These are phyloP conservation scores for Schizothorax lantsangensis DNA, from an alignment of 2,797 vertebrate species.

Conservation along the genomic window DNA sequence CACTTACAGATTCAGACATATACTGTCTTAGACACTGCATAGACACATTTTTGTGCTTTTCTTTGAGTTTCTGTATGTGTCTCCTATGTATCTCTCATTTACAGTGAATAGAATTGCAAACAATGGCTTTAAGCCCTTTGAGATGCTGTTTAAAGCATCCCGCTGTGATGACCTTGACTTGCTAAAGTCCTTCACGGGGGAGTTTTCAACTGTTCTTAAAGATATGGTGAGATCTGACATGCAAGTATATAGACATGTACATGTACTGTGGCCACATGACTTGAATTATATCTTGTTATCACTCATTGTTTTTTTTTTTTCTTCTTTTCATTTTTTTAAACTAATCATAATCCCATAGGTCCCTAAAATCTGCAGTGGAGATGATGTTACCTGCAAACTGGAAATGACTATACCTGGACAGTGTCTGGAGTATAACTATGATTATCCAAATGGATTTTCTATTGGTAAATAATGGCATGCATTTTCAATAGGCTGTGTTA, in stretches of 20 bases:
- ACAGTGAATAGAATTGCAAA: slow-evolving; percentile 95
- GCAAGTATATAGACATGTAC: not conserved
- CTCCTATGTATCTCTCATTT: slow-evolving; percentile 14
- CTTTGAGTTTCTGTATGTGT: slow-evolving; percentile 2
- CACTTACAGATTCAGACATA: not conserved
- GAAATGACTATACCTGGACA: slow-evolving; percentile 90
- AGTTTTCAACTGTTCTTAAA: slow-evolving; percentile 88
- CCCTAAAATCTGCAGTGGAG: slow-evolving; percentile 89
- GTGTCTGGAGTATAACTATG: slow-evolving; percentile 97
- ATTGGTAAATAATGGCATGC: slow-evolving; percentile 82
- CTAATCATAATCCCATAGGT: slow-evolving; percentile 76
- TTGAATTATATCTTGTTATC: not conserved
- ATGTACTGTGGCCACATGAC: not conserved
- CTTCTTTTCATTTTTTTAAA: not conserved
- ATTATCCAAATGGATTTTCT: slow-evolving; percentile 97
- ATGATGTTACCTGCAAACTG: slow-evolving; percentile 90
- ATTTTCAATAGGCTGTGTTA: not conserved
- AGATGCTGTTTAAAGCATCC: slow-evolving; percentile 95
- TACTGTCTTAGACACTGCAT: not conserved
- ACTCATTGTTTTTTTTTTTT: not conserved
- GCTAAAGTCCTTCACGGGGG: slow-evolving; percentile 87
- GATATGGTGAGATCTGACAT: slow-evolving; percentile 83
- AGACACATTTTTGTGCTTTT: not conserved
- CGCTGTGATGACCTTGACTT: slow-evolving; percentile 89
- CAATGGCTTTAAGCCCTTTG: slow-evolving; percentile 96